These are phyloP conservation scores for Sebastes jordani DNA, from an alignment of 2,797 vertebrate genomes.

Conservation along the genomic window DNA sequence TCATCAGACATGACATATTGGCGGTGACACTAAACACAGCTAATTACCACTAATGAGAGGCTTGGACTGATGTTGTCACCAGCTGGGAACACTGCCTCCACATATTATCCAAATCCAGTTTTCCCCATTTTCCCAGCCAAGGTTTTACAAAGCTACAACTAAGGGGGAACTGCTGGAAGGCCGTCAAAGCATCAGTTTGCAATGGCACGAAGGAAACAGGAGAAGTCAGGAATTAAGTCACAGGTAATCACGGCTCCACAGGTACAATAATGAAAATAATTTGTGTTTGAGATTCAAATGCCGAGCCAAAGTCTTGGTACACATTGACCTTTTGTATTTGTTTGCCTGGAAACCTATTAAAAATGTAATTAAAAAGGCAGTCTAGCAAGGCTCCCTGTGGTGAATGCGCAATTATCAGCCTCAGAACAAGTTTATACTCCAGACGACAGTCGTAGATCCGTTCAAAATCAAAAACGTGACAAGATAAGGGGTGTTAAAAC, in stretches of 20 bases:
- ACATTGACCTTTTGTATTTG: conserved; percentile 64
- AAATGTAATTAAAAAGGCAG: conserved; percentile 72
- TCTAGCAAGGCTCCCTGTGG: conserved; percentile 48
- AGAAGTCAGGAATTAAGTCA: conserved; percentile 23
- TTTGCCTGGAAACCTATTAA: conserved; percentile 71
- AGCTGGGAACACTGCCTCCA: conserved; percentile 62
- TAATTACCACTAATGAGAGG: conserved; percentile 78
- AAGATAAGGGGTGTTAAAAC: conserved; percentile 26
- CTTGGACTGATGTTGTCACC: conserved; percentile 74
- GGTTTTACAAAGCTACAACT: conserved; percentile 20
- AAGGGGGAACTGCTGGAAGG: conserved; percentile 15
- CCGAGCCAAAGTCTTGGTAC: conserved; percentile 9
- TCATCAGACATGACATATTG: conserved; percentile 76
- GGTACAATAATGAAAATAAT: conserved; percentile 54
- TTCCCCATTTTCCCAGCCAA: conserved; percentile 34
- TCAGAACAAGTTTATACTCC: conserved; percentile 52
- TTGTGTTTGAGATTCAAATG: conserved; percentile 35
- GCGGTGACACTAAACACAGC: conserved; percentile 75
- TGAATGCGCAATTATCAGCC: conserved; percentile 67
- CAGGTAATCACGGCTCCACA: conserved; percentile 19
- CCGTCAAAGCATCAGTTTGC: conserved; percentile 4
- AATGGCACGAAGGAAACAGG: background rate
- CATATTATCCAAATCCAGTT: conserved; percentile 41
- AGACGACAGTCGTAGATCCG: conserved; percentile 20
- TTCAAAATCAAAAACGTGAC: conserved; percentile 45